Evolutionary conservation across 1,140 invertebrate species (phyloP).

Genomic region (Calosoma granatense): DNA sequence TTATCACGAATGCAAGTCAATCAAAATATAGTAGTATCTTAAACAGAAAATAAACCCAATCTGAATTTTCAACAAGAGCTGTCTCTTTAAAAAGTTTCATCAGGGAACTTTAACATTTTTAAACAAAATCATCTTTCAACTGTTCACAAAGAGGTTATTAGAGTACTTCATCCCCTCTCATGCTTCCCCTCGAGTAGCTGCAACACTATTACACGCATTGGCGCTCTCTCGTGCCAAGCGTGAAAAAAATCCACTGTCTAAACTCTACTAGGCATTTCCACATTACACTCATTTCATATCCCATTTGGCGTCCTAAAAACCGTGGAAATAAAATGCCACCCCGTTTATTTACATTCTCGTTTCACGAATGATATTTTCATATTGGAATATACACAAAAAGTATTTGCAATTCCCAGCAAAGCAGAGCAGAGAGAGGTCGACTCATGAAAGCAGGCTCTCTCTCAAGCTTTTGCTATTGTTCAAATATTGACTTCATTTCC

Average conservation of each 20-base stretch:
- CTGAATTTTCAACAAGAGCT: too few relatives aligned
- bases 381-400: too few relatives aligned
- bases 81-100: too few relatives aligned
- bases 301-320: conserved; percentile 26
- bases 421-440: too few relatives aligned
- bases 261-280: background rate
- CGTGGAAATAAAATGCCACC: conserved; percentile 23
- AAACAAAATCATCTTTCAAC: conserved; percentile 2
- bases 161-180: conserved; percentile 10
- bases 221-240: background rate
- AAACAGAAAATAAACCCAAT: too few relatives aligned
- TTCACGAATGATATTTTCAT: conserved; percentile 2
- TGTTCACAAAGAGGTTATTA: conserved; percentile 10
- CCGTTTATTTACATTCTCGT: background rate
- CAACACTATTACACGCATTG: conserved; percentile 12
- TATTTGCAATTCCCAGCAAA: too few relatives aligned
- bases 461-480: background rate
- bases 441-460: too few relatives aligned
- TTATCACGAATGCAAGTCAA: too few relatives aligned
- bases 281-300: conserved; percentile 26
- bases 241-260: conserved; percentile 13
- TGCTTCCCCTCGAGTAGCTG: conserved; percentile 11
- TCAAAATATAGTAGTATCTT: too few relatives aligned
- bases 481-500: conserved; percentile 8
- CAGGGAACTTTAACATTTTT: too few relatives aligned